These are phyloP conservation scores for Siniperca knerii DNA, from an alignment of 2,113 vertebrate species.

Conservation along the genomic window DNA sequence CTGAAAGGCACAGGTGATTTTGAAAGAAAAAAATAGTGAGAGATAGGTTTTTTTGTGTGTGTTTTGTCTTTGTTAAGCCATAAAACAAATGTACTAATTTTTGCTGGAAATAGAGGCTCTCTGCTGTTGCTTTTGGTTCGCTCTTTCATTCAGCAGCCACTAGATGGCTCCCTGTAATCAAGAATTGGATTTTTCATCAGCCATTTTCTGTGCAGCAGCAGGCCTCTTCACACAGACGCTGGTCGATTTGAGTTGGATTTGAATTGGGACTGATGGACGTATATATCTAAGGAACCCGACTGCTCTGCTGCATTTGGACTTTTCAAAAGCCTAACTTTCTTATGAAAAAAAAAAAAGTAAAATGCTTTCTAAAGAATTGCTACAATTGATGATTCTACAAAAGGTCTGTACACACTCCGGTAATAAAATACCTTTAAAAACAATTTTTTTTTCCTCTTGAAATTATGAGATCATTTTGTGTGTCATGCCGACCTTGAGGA, in stretches of 20 bases:
- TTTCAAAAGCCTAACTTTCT: constrained; percentile 78
- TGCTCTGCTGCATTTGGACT: constrained; percentile 74
- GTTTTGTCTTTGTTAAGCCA: constrained; percentile 70
- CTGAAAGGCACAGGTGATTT: constrained; percentile 46
- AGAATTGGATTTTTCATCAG: constrained; percentile 50
- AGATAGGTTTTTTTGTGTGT: constrained; percentile 42
- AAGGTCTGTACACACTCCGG: constrained; percentile 76
- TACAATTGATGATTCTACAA: constrained; percentile 71
- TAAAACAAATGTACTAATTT: constrained; percentile 39
- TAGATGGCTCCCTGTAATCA: constrained; percentile 72
- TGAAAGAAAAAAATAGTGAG: constrained; percentile 23
- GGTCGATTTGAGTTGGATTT: constrained; percentile 70
- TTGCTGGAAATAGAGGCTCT: constrained; percentile 33
- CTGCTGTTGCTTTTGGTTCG: constrained; percentile 41
- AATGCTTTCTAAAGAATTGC: constrained; percentile 79
- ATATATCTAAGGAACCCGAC: constrained; percentile 38
- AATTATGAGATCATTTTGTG: constrained; percentile 24
- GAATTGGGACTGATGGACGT: constrained; percentile 66
- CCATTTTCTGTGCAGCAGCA: constrained; percentile 66
- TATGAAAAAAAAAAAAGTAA: constrained; percentile 66
- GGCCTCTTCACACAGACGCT: constrained; percentile 46
- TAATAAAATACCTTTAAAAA: constrained; percentile 80
- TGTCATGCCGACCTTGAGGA: background rate
- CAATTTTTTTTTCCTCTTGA: background rate
- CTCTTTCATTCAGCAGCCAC: constrained; percentile 55